Base-by-base conservation (phyloP, 2,797 vertebrate genomes). In the Triplophysa yarkandensis region DNA sequence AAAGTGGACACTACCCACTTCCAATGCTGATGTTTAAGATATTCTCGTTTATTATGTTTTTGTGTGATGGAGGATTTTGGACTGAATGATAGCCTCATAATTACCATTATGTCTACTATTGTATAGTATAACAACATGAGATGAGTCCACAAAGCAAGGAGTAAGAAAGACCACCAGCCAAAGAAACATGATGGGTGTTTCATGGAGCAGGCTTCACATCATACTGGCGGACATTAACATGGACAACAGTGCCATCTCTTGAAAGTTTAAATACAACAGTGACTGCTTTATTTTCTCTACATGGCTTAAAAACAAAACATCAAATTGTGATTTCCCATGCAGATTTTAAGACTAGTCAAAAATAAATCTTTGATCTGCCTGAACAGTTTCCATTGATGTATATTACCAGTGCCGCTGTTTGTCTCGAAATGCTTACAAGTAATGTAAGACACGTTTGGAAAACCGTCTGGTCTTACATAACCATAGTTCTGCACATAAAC, bases 231-330 rank as follows among this genome's bases (percentile, higher is more conserved):
- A 6, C 4, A 4, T 72, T 72, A 7, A 27, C 6, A 16, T 54
- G 44, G 60, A 54, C 70, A 64, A 72, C 70, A 63, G 44, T 17
- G 27, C 70, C 70, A 63, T 36, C 70, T 63, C 34, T 41, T 72
- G 70, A 41, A 23, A n/a, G 17, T 50, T 52, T 52, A 39, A 21
- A 50, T 14, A 52, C 21, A 63, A 25, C 43, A 48, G 27, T 1
- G 43, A 32, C n/a, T 60, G 39, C n/a, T n/a, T n/a, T n/a, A n/a
- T 16, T n/a, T 30, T 28, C 27, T 23, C 8, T 36, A 34, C 34
- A 36, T 36, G 34, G 9, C 9, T 10, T 2, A 11, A 11, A 10
- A 8, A 36, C 0, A 36, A 11, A 11, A 36, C 34, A 36, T 10
- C 9, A 36, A n/a, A n/a, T n/a, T n/a, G n/a, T n/a, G n/a, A n/a